Evolutionary conservation across 2,113 vertebrate species (phyloP).

Genomic region (Riparia riparia): DNA sequence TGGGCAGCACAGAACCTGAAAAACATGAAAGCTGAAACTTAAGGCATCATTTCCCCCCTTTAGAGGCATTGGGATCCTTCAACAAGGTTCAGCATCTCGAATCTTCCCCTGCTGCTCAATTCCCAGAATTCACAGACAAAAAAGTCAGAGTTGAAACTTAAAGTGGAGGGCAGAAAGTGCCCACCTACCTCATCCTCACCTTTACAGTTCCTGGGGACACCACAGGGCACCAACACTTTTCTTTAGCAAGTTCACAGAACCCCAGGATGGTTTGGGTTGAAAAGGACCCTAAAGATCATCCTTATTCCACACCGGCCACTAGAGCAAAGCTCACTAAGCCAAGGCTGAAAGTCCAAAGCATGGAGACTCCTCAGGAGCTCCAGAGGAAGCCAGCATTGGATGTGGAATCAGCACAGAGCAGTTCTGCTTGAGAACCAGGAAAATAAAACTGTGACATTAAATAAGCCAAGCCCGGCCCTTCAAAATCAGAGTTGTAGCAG

Average conservation of each 20-base stretch:
- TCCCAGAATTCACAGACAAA: neutral
- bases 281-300: neutral
- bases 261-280: too few species aligned
- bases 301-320: neutral
- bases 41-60: neutral
- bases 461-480: neutral
- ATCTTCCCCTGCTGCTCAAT: neutral
- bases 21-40: neutral
- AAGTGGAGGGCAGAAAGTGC: neutral
- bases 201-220: neutral
- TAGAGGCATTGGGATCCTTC: neutral
- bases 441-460: neutral
- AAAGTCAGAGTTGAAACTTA: neutral
- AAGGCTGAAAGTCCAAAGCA: neutral
- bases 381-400: neutral
- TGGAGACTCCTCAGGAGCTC: neutral
- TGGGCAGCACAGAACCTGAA: neutral
- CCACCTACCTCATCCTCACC: neutral
- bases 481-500: neutral
- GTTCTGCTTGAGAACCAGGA: neutral
- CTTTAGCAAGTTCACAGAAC: neutral
- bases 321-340: neutral
- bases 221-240: neutral
- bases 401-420: neutral
- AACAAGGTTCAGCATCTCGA: accelerated